Evolutionary conservation across 2,797 vertebrate genomes (phyloP), one percentile per base, ranked within the genome.

Genomic region (Gallinago solitaria): DNA sequence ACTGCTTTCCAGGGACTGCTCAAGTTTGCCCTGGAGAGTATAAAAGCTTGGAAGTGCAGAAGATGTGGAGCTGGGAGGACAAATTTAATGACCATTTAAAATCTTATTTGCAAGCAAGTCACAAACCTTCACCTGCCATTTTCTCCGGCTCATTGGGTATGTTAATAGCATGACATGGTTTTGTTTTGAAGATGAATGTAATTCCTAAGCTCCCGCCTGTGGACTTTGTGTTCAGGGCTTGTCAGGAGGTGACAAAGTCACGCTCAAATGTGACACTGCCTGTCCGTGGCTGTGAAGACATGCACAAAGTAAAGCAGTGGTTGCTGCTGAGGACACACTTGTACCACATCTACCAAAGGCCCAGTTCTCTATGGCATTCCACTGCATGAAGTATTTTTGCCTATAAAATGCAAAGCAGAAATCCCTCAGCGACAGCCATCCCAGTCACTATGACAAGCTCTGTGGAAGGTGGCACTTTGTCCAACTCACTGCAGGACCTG

Each of bases 231-330:
- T 33, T 51, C 43, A 57, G 48, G 28, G n/a, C 50, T 63, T 56
- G 41, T 45, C 48, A 45, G 43, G 54, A 73, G 48, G 43, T 63
- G 61, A 47, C 18, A 63, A 68, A 67, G 25, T 68, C 54, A 47
- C 1, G 0, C 28, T 39, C 1, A 2, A 63, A 32, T 0, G 6
- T 54, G 71, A 53, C 51, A 16, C 14, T n/a, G 65, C 23, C n/a
- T 6, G 2, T 8, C 16, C 1, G 0, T 43, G 47, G 63, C 69
- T 91, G 50, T 13, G 17, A 45, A 67, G 73, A 63, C 19, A 7
- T 1, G 9, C 30, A 60, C 39, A 24, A 39, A 30, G n/a, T 30
- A 15, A 78, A 84, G 33, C 53, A 21, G 41, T 19, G 27, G 25
- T 30, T 73, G 9, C 16, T 0, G 2, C 50, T 51, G 50, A 51